Evolutionary conservation across 2,797 vertebrate species (phyloP).

Genomic region (Mus caroli): DNA sequence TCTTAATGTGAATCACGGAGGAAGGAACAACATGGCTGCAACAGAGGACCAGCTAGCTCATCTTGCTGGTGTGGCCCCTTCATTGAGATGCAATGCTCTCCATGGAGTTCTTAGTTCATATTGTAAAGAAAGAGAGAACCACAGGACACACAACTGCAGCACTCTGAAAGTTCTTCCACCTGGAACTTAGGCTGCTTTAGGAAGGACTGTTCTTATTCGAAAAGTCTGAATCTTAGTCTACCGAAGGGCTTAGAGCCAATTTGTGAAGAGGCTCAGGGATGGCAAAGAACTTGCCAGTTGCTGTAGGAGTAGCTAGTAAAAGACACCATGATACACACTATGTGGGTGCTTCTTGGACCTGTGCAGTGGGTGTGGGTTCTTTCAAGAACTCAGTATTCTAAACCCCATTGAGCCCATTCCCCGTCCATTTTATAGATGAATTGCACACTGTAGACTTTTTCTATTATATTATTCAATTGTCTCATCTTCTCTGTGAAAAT

Average conservation of each 20-base stretch:
- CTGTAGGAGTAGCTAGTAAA: neutral
- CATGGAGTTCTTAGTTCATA: conserved; percentile 76
- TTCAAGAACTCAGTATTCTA: neutral
- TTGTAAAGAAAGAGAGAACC: conserved; percentile 61
- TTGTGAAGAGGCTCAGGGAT: neutral
- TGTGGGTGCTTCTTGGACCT: neutral
- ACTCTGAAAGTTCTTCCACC: conserved; percentile 21
- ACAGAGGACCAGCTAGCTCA: conserved; percentile 71
- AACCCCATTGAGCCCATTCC: too few relatives aligned
- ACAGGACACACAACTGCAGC: conserved; percentile 17
- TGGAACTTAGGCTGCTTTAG: neutral
- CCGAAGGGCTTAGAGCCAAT: accelerated
- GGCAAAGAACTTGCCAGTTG: accelerated
- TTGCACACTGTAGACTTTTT: neutral
- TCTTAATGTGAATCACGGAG: conserved; percentile 84
- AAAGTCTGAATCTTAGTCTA: neutral
- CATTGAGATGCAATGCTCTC: conserved; percentile 75
- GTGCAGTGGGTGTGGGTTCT: neutral
- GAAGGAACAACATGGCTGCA: conserved; percentile 79
- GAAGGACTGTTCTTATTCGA: neutral
- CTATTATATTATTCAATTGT: neutral
- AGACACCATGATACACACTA: accelerated
- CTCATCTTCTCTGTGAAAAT: neutral
- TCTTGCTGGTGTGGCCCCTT: conserved; percentile 59
- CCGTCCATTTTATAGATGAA: neutral